Base-by-base conservation (phyloP, 2,113 vertebrate species). In the Penelope pileata region DNA sequence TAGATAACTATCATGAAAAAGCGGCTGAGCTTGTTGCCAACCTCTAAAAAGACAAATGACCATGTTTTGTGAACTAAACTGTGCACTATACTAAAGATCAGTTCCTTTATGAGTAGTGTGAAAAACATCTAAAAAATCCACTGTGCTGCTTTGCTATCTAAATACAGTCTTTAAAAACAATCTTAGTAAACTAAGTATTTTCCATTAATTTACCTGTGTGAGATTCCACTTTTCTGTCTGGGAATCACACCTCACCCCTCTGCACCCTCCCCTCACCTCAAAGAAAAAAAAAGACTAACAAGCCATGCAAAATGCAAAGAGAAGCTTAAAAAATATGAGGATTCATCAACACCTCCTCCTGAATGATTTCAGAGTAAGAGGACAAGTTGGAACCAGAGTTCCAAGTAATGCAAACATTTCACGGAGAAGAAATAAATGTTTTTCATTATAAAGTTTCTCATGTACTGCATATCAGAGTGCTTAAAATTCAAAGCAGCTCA, bases 401-500 rank as follows among this genome's bases (percentile, higher is more conserved):
- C 38, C 16, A 87, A 92, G 54, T 38, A 84, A 48, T 7, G 3
- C 0, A 14, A 92, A 51, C 24, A 29, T 76, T 79, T 86, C 67
- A 43, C n/a, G 74, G 50, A 54, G 7, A 83, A 27, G 54, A 74
- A 88, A 94, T 51, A n/a, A 74, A 93, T 83, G 72, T 86, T 92
- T 96, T 68, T 62, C 80, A 75, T 84, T 89, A 81, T 56, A 26
- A 43, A 86, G 23, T 93, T 91, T 91, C 43, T 86, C 27, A 70
- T 26, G 34, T 59, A 42, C 50, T 8, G 0, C 12, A 73, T 69
- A 85, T 48, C 34, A 58, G 30, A 85, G 29, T 54, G 8, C 53
- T 88, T 96, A 77, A 94, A 73, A 95, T 82, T 78, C 50, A 73
- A 66, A 90, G 34, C 59, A 26, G 29, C 30, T 84, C 50, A 89